These are phyloP conservation scores for Parauchenoglanis punctatus DNA, from an alignment of 2,797 vertebrate species.

Conservation along the genomic window DNA sequence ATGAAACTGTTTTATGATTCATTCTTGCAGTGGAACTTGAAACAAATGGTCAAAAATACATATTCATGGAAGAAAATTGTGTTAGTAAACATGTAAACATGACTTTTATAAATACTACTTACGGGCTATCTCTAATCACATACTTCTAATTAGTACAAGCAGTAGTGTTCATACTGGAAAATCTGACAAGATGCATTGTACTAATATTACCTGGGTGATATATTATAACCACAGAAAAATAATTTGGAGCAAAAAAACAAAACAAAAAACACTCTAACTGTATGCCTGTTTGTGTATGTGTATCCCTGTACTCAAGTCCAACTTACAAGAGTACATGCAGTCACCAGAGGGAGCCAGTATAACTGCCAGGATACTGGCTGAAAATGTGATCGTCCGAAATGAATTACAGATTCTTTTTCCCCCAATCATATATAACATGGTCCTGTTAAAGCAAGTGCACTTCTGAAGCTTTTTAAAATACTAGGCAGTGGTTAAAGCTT, in stretches of 20 bases:
- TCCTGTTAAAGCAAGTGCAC: not conserved
- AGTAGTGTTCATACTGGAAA: not conserved
- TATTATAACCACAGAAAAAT: not conserved
- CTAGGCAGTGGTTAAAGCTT: not conserved
- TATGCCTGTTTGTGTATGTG: not conserved
- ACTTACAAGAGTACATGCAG: too few species aligned
- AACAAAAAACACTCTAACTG: not conserved
- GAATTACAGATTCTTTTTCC: not conserved
- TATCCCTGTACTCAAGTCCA: not conserved
- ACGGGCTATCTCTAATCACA: not conserved
- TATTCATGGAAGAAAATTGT: not conserved
- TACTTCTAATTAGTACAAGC: not conserved
- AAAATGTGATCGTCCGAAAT: not conserved
- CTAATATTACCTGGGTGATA: not conserved
- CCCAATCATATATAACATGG: not conserved
- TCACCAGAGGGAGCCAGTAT: constrained; percentile 10
- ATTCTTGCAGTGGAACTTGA: not conserved
- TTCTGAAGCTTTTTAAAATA: not conserved
- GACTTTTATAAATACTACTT: not conserved
- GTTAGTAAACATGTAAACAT: not conserved
- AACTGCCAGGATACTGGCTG: not conserved
- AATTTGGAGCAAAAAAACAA: not conserved
- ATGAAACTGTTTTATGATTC: not conserved
- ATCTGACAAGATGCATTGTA: not conserved
- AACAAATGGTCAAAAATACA: not conserved